These are phyloP conservation scores for Eriosoma lanigerum DNA, from an alignment of 1,140 invertebrate species.

Conservation along the genomic window DNA sequence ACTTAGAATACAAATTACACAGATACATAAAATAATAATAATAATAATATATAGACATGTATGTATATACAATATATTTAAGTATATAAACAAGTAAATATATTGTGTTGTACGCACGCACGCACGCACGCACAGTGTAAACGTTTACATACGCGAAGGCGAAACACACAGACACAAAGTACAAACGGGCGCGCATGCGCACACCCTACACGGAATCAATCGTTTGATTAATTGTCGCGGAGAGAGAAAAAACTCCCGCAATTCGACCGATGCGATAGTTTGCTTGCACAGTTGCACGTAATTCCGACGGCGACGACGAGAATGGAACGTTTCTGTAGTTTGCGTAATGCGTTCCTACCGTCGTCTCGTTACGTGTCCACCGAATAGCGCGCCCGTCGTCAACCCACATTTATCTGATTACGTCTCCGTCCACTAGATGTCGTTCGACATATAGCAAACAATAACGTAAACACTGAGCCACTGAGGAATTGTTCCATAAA, in stretches of 20 bases:
- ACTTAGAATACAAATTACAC: no score
- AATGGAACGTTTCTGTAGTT: slow-evolving; percentile 32
- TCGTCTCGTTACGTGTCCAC: background rate
- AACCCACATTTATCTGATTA: background rate
- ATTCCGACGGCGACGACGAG: no score
- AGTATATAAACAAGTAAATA: background rate
- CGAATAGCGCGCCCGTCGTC: background rate
- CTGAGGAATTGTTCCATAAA: no score
- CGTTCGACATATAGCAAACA: no score
- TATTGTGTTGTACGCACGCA: background rate
- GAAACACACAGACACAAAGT: background rate
- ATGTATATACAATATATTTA: no score
- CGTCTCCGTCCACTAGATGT: background rate
- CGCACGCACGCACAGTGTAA: background rate
- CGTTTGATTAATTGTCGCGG: slow-evolving; percentile 29
- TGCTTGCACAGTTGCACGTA: background rate
- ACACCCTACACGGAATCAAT: slow-evolving; percentile 24
- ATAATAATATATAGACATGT: no score
- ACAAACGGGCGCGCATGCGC: background rate
- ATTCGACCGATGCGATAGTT: background rate
- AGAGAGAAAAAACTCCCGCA: background rate
- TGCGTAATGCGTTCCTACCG: background rate
- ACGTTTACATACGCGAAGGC: background rate
- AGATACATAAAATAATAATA: no score
- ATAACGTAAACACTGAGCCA: no score